Conservation (phyloP, 2,888 invertebrate species). For the Helobdella robusta region DNA sequence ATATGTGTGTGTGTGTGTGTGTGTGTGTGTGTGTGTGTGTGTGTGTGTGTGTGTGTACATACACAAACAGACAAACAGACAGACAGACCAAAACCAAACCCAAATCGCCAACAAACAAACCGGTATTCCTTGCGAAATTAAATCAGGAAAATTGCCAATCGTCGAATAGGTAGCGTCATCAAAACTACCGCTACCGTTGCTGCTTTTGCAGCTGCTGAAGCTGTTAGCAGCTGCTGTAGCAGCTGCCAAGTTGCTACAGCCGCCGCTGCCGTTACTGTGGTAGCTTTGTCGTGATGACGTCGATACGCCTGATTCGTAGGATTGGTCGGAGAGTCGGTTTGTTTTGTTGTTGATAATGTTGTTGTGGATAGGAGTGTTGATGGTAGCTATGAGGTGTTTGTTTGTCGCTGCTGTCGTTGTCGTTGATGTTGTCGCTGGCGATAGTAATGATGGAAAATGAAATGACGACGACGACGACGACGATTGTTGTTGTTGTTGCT, state of each 20-base stretch:
- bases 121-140: slow-evolving; percentile 45
- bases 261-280: slow-evolving; percentile 15
- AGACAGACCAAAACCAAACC: neutral
- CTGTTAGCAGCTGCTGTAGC: slow-evolving; percentile 49
- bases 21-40: too few relatives aligned
- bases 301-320: slow-evolving; percentile 50
- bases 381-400: too few relatives aligned
- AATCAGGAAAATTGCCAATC: slow-evolving; percentile 47
- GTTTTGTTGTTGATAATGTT: slow-evolving; percentile 15
- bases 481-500: neutral
- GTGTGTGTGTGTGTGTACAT: too few relatives aligned
- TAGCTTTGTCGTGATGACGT: slow-evolving; percentile 34
- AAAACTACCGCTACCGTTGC: slow-evolving; percentile 53
- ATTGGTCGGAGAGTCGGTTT: slow-evolving; percentile 49
- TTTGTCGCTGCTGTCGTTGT: neutral
- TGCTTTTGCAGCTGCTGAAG: slow-evolving; percentile 50
- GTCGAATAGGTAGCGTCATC: slow-evolving; percentile 54
- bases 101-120: slow-evolving; percentile 36
- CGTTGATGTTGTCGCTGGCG: neutral
- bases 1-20: too few relatives aligned
- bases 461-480: neutral
- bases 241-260: neutral
- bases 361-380: slow-evolving; percentile 2
- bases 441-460: neutral
- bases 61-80: too few relatives aligned